Conservation (phyloP, 2,797 vertebrate species). For the Parambassis ranga region DNA sequence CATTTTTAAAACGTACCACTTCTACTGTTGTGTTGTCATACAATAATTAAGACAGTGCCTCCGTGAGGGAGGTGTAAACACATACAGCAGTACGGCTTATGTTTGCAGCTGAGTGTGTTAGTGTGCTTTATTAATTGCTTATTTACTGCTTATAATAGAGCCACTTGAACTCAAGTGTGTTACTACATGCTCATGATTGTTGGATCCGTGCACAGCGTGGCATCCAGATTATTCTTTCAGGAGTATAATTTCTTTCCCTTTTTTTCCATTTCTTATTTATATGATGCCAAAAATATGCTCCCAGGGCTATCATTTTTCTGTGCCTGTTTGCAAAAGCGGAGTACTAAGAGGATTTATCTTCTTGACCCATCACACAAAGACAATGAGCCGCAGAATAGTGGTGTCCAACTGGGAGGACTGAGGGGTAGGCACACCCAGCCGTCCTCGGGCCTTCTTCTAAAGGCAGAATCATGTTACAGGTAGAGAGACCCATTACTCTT, state of each 20-base stretch:
- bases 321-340: slow-evolving; percentile 58
- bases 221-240: slow-evolving; percentile 33
- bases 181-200: not conserved
- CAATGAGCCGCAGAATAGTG: slow-evolving; percentile 66
- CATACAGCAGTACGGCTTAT: too few species aligned
- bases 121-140: not conserved
- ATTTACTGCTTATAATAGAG: not conserved
- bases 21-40: too few species aligned
- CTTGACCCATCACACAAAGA: slow-evolving; percentile 70
- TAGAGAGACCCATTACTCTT: slow-evolving; percentile 57
- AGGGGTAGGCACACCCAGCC: slow-evolving; percentile 53
- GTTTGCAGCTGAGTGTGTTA: not conserved
- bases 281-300: slow-evolving; percentile 70
- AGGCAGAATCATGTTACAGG: slow-evolving; percentile 73
- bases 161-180: not conserved
- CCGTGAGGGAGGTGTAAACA: too few species aligned
- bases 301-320: slow-evolving; percentile 71
- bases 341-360: slow-evolving; percentile 70
- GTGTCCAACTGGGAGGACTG: slow-evolving; percentile 56
- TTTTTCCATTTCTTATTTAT: slow-evolving; percentile 65
- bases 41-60: too few species aligned
- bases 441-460: slow-evolving; percentile 50
- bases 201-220: not conserved
- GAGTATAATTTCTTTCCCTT: slow-evolving; percentile 36
- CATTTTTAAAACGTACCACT: too few species aligned